Conservation (phyloP, 1,140 invertebrate species). For the Pachypeltis micranthus region DNA sequence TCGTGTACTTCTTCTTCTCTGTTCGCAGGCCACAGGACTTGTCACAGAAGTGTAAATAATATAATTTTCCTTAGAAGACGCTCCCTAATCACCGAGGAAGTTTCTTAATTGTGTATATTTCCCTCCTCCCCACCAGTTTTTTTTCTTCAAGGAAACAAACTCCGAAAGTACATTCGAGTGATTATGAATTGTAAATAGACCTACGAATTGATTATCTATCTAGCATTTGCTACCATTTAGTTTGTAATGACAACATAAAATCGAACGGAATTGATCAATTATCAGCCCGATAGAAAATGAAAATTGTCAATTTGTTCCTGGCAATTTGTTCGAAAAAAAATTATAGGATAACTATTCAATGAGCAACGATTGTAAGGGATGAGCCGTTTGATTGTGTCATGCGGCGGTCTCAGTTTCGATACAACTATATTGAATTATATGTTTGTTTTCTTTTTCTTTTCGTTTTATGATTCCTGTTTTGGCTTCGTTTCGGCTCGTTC, state of each 20-base stretch:
- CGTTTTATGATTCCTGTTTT: not conserved
- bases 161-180: not conserved
- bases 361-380: not conserved
- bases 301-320: not conserved
- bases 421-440: not conserved
- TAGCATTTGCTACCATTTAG: not conserved
- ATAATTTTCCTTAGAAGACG: not conserved
- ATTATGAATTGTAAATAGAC: not conserved
- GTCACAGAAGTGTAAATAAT: slow-evolving; percentile 20
- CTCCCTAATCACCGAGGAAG: not conserved
- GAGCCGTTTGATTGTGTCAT: too few relatives aligned
- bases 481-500: not conserved
- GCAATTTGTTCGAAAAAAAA: not conserved
- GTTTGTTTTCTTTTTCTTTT: slow-evolving; percentile 6
- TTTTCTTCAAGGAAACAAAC: not conserved
- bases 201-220: not conserved
- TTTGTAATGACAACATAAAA: not conserved
- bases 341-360: not conserved
- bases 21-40: slow-evolving; percentile 19
- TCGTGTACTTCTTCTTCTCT: not conserved
- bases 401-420: too few relatives aligned
- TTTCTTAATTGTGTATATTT: not conserved
- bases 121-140: not conserved
- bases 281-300: too few relatives aligned
- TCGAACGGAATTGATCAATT: not conserved